These are phyloP conservation scores for Sapayoa aenigma DNA, from an alignment of 2,113 vertebrate genomes.

Conservation along the genomic window DNA sequence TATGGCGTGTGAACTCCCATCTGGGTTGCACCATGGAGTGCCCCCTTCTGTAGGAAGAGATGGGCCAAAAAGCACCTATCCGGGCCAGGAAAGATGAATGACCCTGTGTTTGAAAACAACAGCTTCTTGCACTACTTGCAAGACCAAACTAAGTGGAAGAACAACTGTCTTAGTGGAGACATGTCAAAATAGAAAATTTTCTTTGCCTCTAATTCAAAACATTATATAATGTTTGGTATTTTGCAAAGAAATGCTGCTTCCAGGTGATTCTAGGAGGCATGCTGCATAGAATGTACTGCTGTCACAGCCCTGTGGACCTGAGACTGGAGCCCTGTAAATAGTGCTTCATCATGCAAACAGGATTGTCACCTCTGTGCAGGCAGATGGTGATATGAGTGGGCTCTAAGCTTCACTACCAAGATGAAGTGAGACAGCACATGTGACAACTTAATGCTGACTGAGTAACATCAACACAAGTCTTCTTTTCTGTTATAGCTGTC, in stretches of 20 bases:
- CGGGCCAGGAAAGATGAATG: not conserved
- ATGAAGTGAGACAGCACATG: slow-evolving; percentile 8
- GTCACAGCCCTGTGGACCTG: slow-evolving; percentile 7
- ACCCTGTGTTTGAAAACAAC: not conserved
- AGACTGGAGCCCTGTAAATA: not conserved
- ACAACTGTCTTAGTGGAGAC: not conserved
- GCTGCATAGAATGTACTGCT: not conserved
- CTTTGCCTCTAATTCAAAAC: not conserved
- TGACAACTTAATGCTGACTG: slow-evolving; percentile 56
- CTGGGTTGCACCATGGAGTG: not conserved
- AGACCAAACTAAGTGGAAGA: not conserved
- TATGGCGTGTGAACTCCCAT: not conserved
- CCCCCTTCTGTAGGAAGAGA: not conserved
- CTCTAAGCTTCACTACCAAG: not conserved
- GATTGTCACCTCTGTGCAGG: slow-evolving; percentile 34
- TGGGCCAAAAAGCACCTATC: not conserved
- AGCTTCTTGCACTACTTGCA: not conserved
- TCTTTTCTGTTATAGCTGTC: slow-evolving; percentile 39
- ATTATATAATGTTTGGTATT: not conserved
- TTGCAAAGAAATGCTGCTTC: not conserved
- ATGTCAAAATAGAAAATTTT: not conserved
- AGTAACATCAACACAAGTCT: slow-evolving; percentile 26
- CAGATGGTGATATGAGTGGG: slow-evolving; percentile 41
- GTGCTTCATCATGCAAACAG: slow-evolving; percentile 40
- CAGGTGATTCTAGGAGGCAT: not conserved